phyloP scores from a whole-genome alignment of 1,140 invertebrate species.

The Araneus ventricosus region DNA sequence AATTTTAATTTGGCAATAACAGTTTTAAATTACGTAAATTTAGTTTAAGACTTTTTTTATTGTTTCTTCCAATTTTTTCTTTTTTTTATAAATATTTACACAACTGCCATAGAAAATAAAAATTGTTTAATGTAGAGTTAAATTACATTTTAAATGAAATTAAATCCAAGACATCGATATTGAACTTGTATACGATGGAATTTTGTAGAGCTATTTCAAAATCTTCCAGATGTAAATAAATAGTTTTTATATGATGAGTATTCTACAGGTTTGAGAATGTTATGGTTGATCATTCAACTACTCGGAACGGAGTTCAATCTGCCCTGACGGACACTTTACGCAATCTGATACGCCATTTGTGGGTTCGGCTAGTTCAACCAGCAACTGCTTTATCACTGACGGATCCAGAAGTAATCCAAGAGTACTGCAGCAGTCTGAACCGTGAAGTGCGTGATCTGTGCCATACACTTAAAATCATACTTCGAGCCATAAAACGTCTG shows the following conservation, averaged over 20 bases:
- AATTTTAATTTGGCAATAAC: no score
- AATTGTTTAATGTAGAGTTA: no score
- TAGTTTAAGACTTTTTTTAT: no score
- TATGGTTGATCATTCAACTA: not conserved
- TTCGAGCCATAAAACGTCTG: constrained; percentile 22
- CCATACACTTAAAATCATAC: constrained; percentile 26
- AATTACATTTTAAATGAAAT: no score
- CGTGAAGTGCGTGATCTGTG: not conserved
- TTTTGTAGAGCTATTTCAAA: no score
- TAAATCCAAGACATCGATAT: no score
- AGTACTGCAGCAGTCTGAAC: not conserved
- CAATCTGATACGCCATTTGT: constrained; percentile 9
- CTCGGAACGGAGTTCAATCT: not conserved
- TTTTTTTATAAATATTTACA: no score
- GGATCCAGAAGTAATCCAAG: not conserved
- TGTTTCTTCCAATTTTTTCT: no score
- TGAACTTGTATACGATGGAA: no score
- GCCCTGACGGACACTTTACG: constrained; percentile 5
- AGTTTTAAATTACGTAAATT: no score
- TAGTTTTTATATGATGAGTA: not conserved
- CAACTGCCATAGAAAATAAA: no score
- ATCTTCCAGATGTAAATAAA: no score
- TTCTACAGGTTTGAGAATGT: constrained; percentile 40
- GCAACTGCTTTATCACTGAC: not conserved
- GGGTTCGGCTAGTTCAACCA: not conserved